Base-by-base conservation (phyloP, 2,797 vertebrate species). In the Sebastes wilsoni region DNA sequence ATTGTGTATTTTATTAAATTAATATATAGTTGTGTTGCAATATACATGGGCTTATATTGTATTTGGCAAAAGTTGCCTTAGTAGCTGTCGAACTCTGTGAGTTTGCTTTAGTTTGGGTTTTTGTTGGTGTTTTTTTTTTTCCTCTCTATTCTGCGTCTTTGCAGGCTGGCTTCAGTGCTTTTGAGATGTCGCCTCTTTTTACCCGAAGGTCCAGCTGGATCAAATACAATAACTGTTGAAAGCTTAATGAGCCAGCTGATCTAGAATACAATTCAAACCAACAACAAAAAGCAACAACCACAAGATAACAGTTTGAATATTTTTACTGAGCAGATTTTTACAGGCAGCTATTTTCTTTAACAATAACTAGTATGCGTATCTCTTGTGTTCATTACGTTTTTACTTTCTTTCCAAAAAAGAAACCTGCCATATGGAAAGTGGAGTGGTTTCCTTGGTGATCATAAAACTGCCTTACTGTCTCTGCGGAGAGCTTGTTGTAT, bases 1-100 rank as follows among this genome's bases (percentile, higher is more conserved):
- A 99, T 99, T 99, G 98, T 99, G 99, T 99, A 99, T 99, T 99
- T 99, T 99, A 99, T 99, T 99, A 99, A 99, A 99, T 99, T 99
- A 99, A 99, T 99, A 99, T 99, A 99, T 99, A 98, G 98, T 99
- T 99, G 98, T 99, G 98, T 99, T 99, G 98, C 98, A 99, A 99
- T 98, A 98, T 98, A 98, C 97, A 98, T 99, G 98, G 99, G 98
- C 98, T 99, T 99, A 98, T 98, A 99, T 98, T 99, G 98, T 99
- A 99, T 98, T 99, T 98, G 98, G 97, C 98, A 98, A 98, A 97
- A 97, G 97, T 98, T 98, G 98, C 98, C 98, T 99, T 96, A 68
- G 97, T 99, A 98, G 98, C 97, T 98, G 97, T 99, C 98, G 94
- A 99, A 99, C 99, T 99, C 98, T 98, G 97, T 99, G 98, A 99